Conservation (phyloP, 2,113 vertebrate species). For the Acanthisitta chloris region DNA sequence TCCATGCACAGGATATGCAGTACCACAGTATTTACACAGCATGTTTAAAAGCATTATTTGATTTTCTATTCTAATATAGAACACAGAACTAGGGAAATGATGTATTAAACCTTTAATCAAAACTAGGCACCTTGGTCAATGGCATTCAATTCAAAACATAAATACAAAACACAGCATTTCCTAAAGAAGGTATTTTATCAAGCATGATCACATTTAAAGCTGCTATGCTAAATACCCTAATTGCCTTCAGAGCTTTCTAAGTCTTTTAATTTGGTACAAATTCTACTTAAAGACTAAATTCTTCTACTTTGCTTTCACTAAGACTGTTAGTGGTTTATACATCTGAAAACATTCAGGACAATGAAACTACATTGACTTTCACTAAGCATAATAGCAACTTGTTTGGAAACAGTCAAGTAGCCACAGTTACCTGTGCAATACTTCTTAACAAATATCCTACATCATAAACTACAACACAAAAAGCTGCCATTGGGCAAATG, state of each 20-base stretch:
- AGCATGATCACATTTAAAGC: not conserved
- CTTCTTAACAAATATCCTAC: not conserved
- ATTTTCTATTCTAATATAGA: not conserved
- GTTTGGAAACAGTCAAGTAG: not conserved
- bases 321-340: not conserved
- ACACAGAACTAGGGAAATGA: not conserved
- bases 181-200: not conserved
- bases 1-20: not conserved
- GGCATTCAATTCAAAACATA: not conserved
- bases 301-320: not conserved
- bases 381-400: not conserved
- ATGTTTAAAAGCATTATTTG: not conserved
- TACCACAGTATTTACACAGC: not conserved
- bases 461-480: not conserved
- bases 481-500: not conserved
- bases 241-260: constrained; percentile 12
- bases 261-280: not conserved
- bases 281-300: constrained; percentile 5
- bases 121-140: not conserved
- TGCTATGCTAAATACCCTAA: constrained; percentile 40
- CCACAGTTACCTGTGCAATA: not conserved
- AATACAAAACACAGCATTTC: not conserved
- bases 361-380: not conserved
- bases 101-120: not conserved
- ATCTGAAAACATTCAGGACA: not conserved